phyloP scores from a whole-genome alignment of 2,888 invertebrate genomes.

The Arrhopalites spinosus region DNA sequence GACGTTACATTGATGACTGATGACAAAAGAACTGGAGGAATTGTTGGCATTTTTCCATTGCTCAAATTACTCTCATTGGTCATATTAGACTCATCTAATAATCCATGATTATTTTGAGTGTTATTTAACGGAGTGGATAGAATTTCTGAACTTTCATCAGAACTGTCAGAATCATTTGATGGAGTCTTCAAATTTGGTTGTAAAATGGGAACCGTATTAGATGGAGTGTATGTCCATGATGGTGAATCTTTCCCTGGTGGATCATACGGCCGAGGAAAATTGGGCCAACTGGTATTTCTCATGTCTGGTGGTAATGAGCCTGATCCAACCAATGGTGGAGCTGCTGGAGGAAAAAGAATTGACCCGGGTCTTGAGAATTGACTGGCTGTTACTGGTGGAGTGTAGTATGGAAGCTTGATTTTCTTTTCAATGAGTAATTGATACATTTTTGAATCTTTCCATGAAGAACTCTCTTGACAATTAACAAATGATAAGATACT shows the following conservation, averaged over 20 bases:
- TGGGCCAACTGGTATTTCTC: not conserved
- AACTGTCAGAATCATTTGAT: too few relatives aligned
- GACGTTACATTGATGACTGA: too few relatives aligned
- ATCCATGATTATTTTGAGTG: too few relatives aligned
- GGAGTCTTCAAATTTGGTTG: not conserved
- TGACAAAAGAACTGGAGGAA: too few relatives aligned
- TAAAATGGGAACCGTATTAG: not conserved
- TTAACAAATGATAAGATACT: not conserved
- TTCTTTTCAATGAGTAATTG: not conserved
- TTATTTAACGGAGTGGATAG: not conserved
- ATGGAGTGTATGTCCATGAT: not conserved
- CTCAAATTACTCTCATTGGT: too few relatives aligned
- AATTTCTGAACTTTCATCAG: not conserved
- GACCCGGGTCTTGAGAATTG: not conserved
- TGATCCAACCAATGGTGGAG: not conserved
- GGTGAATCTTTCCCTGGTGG: not conserved
- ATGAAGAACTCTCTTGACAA: not conserved
- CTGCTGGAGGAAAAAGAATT: not conserved
- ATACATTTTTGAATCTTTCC: not conserved
- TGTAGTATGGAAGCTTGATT: conserved; percentile 6
- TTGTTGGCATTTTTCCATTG: too few relatives aligned
- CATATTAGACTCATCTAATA: too few relatives aligned
- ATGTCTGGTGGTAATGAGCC: not conserved
- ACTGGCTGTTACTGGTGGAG: not conserved
- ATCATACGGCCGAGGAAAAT: too few relatives aligned